These are phyloP conservation scores for Calephelis virginiensis DNA, from an alignment of 1,140 invertebrate species.

Conservation along the genomic window DNA sequence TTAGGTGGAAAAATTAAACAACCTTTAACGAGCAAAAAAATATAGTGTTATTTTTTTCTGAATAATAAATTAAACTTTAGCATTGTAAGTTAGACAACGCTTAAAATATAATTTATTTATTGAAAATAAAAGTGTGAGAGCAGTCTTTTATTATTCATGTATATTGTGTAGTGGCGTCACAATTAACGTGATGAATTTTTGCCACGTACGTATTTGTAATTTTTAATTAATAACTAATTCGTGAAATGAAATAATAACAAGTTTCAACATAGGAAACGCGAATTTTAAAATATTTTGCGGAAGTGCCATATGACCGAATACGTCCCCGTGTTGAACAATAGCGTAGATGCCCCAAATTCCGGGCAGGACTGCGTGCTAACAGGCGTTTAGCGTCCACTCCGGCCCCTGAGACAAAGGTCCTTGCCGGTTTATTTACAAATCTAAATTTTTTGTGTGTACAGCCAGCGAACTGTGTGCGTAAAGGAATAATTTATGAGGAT, in stretches of 20 bases:
- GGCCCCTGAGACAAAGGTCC: slow-evolving; percentile 41
- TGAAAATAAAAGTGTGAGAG: too few relatives aligned
- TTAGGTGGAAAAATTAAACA: too few relatives aligned
- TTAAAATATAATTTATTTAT: too few relatives aligned
- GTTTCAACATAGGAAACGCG: background rate
- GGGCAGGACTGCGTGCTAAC: slow-evolving; percentile 68
- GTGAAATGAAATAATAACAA: background rate
- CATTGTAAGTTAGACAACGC: too few relatives aligned
- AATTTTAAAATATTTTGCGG: background rate
- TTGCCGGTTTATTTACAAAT: slow-evolving; percentile 52
- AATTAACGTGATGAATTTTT: too few relatives aligned
- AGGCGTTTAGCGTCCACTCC: slow-evolving; percentile 67
- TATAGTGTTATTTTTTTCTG: too few relatives aligned
- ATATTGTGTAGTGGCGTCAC: too few relatives aligned
- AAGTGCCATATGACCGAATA: slow-evolving; percentile 14
- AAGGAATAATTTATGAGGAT: slow-evolving; percentile 21
- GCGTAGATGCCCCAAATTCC: slow-evolving; percentile 31
- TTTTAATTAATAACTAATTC: too few relatives aligned
- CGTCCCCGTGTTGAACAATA: slow-evolving; percentile 40
- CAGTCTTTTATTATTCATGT: too few relatives aligned
- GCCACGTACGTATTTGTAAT: too few relatives aligned
- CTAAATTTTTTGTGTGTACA: slow-evolving; percentile 41
- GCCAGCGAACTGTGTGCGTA: slow-evolving; percentile 31
- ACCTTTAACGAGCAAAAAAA: too few relatives aligned
- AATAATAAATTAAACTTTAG: too few relatives aligned